A percentile compares a stretch with the other conserved stretches of the same genome.
Evolutionary conservation across 2,113 vertebrate genomes (phyloP).

Genomic region (Calidris pugnax): DNA sequence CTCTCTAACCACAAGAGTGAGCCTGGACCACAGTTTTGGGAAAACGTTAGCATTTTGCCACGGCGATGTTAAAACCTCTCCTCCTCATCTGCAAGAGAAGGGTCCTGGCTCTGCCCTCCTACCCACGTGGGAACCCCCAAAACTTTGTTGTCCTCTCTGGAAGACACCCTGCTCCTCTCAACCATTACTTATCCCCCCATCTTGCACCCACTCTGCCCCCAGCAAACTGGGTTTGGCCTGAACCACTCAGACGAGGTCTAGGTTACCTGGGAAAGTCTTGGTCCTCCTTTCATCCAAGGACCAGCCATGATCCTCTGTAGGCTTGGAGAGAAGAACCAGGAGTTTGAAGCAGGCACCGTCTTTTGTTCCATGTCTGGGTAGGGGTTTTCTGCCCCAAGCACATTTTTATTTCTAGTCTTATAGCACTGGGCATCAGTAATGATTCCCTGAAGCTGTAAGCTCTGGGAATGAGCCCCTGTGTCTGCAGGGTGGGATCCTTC

Average conservation of each 20-base stretch:
- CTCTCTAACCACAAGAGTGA: constrained; percentile 54
- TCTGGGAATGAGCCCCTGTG: not conserved
- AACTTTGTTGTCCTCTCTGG: not conserved
- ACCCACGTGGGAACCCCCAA: rapidly evolving
- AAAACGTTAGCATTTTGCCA: rapidly evolving
- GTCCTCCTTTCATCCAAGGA: not conserved
- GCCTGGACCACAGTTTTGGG: constrained; percentile 28
- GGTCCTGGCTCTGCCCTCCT: not conserved
- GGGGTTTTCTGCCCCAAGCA: not conserved
- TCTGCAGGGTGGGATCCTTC: not conserved
- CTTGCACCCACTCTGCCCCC: not conserved
- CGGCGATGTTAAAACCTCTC: rapidly evolving
- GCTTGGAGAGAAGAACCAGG: not conserved
- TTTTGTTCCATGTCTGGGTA: not conserved
- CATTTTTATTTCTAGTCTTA: not conserved
- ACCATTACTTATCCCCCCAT: not conserved
- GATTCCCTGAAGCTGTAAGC: not conserved
- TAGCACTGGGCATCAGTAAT: not conserved
- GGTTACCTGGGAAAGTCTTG: not conserved
- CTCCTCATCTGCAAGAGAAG: not conserved
- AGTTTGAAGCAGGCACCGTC: not conserved
- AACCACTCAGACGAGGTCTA: not conserved
- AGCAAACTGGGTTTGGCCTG: not conserved
- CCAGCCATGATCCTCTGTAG: not conserved
- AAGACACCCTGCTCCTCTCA: not conserved